Percentiles rank a stretch among this genome's conserved stretches.
Evolutionary conservation across 2,888 invertebrate genomes (phyloP).

Genomic region (Branchipolynoe longqiensis): DNA sequence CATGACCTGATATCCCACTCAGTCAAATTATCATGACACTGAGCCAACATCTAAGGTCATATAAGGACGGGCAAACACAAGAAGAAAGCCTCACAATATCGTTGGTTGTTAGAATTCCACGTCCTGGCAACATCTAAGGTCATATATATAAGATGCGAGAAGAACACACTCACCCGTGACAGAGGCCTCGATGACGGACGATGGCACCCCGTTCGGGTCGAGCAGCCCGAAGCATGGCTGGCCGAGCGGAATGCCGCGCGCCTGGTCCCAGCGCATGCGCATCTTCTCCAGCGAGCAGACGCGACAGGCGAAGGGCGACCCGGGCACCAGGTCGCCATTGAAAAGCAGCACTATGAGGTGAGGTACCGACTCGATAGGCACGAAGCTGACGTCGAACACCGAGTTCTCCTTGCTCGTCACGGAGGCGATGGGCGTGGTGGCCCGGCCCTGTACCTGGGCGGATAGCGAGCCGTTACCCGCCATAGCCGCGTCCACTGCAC

Average conservation of each 20-base stretch:
- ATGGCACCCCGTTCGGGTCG: constrained; percentile 58
- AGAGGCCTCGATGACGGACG: constrained; percentile 19
- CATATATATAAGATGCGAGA: too few relatives aligned
- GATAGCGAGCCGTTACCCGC: constrained; percentile 66
- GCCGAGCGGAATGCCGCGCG: constrained; percentile 60
- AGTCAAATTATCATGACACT: too few relatives aligned
- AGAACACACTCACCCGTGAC: constrained; percentile 45
- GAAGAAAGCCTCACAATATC: too few relatives aligned
- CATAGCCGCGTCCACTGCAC: constrained; percentile 67
- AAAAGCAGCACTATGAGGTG: constrained; percentile 92
- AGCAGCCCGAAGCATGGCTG: constrained; percentile 61
- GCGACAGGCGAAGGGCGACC: constrained; percentile 70
- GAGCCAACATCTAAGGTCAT: too few relatives aligned
- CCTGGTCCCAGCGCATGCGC: constrained; percentile 62
- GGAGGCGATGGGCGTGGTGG: constrained; percentile 53
- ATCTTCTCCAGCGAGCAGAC: constrained; percentile 53
- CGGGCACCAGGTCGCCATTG: constrained; percentile 83
- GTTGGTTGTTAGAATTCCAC: too few relatives aligned
- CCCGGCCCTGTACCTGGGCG: constrained; percentile 65
- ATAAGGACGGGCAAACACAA: too few relatives aligned
- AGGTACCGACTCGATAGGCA: constrained; percentile 62
- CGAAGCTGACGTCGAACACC: constrained; percentile 55
- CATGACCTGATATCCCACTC: too few relatives aligned
- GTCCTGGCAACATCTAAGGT: too few relatives aligned
- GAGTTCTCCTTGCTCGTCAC: constrained; percentile 60